These are phyloP conservation scores for Neoseiulus cucumeris DNA, from an alignment of 1,140 invertebrate genomes.

Conservation along the genomic window DNA sequence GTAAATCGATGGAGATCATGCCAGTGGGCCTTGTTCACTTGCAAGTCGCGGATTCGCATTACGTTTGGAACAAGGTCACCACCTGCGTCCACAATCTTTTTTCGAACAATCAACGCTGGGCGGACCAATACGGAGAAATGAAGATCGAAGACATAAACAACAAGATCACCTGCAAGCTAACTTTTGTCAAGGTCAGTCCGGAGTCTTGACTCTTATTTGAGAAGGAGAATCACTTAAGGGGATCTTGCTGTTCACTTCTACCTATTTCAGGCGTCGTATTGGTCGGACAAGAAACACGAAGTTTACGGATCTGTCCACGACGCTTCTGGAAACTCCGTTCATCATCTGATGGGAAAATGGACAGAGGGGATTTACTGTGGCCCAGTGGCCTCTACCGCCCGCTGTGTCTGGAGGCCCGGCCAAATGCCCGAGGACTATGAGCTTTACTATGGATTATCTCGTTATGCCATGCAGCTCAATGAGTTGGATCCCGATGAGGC, in stretches of 20 bases:
- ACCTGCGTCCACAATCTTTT: slow-evolving; percentile 70
- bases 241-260: slow-evolving; percentile 6
- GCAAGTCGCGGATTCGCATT: slow-evolving; percentile 35
- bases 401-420: slow-evolving; percentile 54
- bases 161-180: slow-evolving; percentile 47
- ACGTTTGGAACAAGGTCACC: slow-evolving; percentile 67
- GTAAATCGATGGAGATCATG: slow-evolving; percentile 71
- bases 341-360: slow-evolving; percentile 55
- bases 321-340: slow-evolving; percentile 36
- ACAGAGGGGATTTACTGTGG: slow-evolving; percentile 56
- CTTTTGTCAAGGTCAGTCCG: slow-evolving; percentile 48
- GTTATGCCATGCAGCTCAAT: slow-evolving; percentile 65
- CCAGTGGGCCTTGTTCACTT: slow-evolving; percentile 40
- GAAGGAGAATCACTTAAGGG: neutral
- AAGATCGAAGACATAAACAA: slow-evolving; percentile 37
- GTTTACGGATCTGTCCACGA: slow-evolving; percentile 44
- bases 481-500: slow-evolving; percentile 44
- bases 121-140: slow-evolving; percentile 66
- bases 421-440: slow-evolving; percentile 58
- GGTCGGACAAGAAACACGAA: slow-evolving; percentile 55
- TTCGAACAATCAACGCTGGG: slow-evolving; percentile 51
- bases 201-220: neutral
- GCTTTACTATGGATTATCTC: slow-evolving; percentile 60
- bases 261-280: slow-evolving; percentile 43
- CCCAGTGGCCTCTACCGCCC: slow-evolving; percentile 39